Evolutionary conservation across 92 coral and sea anemone species (phyloP).

Genomic region (Heliopora coerulea): DNA sequence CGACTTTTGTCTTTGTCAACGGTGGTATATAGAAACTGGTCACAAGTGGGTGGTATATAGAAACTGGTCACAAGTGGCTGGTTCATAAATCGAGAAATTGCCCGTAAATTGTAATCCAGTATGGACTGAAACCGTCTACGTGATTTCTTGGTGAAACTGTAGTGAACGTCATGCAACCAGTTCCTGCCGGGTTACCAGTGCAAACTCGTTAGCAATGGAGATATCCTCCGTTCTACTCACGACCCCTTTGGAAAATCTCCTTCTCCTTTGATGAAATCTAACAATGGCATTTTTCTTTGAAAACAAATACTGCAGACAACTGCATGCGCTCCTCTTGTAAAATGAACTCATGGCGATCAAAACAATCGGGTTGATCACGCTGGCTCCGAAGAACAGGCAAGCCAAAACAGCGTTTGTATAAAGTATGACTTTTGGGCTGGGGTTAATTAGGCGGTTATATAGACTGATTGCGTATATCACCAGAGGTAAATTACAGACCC

Average conservation of each 20-base stretch:
- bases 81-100: no score
- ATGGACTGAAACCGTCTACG: no score
- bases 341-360: conserved; percentile 36
- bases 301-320: not conserved
- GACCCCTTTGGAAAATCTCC: not conserved
- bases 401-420: conserved; percentile 7
- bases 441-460: not conserved
- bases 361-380: conserved; percentile 25
- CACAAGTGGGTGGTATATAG: no score
- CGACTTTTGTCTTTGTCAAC: no score
- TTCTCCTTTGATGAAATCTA: not conserved
- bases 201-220: conserved; percentile 22
- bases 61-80: no score
- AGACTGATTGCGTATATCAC: conserved; percentile 8
- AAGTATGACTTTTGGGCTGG: not conserved
- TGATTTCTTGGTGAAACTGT: no score
- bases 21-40: no score
- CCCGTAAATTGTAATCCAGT: no score
- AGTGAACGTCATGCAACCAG: not conserved
- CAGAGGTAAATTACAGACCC: conserved; percentile 35
- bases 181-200: not conserved
- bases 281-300: not conserved
- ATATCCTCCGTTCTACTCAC: conserved; percentile 11
- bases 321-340: conserved; percentile 11
- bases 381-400: conserved; percentile 16